These are phyloP conservation scores for Monopterus albus DNA, from an alignment of 2,113 vertebrate genomes.

Conservation along the genomic window DNA sequence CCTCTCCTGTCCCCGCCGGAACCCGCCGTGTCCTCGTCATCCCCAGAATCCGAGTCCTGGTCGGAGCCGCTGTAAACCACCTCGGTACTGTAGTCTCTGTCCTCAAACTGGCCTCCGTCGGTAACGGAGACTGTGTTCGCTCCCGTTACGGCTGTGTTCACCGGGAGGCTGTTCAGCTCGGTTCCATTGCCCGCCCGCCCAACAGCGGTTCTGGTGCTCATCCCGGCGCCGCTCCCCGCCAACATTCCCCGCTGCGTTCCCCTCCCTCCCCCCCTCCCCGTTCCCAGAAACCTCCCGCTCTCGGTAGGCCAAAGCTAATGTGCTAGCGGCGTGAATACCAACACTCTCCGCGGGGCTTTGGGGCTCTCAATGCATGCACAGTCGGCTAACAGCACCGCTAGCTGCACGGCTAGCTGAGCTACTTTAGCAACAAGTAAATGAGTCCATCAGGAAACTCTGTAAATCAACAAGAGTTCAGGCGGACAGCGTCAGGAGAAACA, in stretches of 20 bases:
- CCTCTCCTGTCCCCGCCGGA: conserved; percentile 70
- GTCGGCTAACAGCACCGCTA: not conserved
- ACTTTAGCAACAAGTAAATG: conserved; percentile 41
- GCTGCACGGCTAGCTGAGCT: conserved; percentile 25
- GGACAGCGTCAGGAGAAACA: fast-evolving
- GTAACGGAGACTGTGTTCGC: conserved; percentile 27
- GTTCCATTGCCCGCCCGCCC: conserved; percentile 72
- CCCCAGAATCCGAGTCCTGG: conserved; percentile 87
- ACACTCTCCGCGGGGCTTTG: conserved; percentile 22
- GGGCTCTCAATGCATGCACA: conserved; percentile 20
- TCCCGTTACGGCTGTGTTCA: conserved; percentile 61
- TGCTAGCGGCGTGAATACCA: not conserved
- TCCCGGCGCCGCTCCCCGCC: conserved; percentile 58
- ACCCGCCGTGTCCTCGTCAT: conserved; percentile 84
- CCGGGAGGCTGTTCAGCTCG: conserved; percentile 26
- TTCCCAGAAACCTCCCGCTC: not conserved
- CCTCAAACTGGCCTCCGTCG: conserved; percentile 66
- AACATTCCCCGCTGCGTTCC: conserved; percentile 55
- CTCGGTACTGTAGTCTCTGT: conserved; percentile 53
- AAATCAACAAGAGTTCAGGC: not conserved
- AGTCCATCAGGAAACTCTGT: not conserved
- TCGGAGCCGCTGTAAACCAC: conserved; percentile 84
- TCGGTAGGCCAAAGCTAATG: not conserved
- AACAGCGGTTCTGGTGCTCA: conserved; percentile 68
- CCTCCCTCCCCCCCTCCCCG: not conserved